These are phyloP conservation scores for Melinopterus prodromus DNA, from an alignment of 2,888 invertebrate species.

Conservation along the genomic window DNA sequence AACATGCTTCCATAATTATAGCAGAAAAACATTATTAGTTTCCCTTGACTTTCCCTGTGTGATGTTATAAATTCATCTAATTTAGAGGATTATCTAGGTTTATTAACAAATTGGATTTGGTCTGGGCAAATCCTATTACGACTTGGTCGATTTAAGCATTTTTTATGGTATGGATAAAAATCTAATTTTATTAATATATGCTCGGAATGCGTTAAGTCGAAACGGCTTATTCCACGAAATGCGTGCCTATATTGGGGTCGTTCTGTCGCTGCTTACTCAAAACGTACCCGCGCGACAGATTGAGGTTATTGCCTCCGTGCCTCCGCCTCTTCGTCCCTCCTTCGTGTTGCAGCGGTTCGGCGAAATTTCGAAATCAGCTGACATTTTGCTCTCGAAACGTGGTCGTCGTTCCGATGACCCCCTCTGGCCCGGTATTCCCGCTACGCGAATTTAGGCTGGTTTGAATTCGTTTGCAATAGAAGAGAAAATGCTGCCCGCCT, in stretches of 20 bases:
- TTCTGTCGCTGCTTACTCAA: neutral
- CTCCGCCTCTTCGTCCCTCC: too few relatives aligned
- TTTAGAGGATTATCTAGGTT: too few relatives aligned
- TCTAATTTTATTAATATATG: neutral
- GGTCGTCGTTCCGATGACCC: neutral
- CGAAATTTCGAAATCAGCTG: constrained; percentile 4
- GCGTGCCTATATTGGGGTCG: neutral
- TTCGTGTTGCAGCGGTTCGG: neutral
- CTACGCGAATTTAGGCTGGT: neutral
- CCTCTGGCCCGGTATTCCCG: neutral
- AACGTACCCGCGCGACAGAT: neutral
- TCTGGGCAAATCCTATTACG: neutral
- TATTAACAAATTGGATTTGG: neutral
- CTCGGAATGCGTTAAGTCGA: neutral
- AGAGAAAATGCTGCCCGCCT: neutral
- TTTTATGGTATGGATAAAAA: neutral
- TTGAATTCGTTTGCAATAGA: neutral
- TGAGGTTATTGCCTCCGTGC: neutral
- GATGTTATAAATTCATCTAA: too few relatives aligned
- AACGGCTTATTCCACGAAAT: neutral
- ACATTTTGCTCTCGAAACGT: neutral
- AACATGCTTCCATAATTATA: too few relatives aligned
- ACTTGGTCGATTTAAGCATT: neutral
- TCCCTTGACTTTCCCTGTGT: neutral
- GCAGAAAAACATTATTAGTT: neutral